These are phyloP conservation scores for Sebastiscus tertius DNA, from an alignment of 2,797 vertebrate genomes.

Conservation along the genomic window DNA sequence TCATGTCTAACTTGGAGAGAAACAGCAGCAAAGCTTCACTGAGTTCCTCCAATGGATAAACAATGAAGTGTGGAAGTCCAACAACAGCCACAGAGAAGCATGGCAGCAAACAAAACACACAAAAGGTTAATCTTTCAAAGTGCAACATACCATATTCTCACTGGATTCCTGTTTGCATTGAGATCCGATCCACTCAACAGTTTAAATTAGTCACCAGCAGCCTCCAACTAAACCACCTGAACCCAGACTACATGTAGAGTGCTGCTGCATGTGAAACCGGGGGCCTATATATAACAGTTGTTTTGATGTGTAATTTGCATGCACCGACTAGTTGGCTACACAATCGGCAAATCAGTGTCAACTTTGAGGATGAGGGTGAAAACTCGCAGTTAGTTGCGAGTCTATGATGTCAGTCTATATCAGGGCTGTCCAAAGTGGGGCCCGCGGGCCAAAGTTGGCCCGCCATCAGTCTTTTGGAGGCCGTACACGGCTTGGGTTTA, in stretches of 20 bases:
- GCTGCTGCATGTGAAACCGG: not conserved
- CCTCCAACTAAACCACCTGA: not conserved
- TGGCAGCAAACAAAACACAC: not conserved
- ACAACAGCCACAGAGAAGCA: not conserved
- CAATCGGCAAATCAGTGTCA: slow-evolving; percentile 52
- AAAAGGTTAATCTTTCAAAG: not conserved
- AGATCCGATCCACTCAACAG: slow-evolving; percentile 6
- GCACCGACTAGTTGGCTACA: slow-evolving; percentile 18
- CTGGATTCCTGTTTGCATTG: slow-evolving; percentile 21
- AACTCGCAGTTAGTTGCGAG: slow-evolving; percentile 48
- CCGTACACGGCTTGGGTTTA: too few relatives aligned
- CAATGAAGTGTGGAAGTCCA: not conserved
- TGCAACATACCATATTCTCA: slow-evolving; percentile 59
- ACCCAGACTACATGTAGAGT: not conserved
- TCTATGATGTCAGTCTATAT: slow-evolving; percentile 30
- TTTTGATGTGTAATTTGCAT: slow-evolving; percentile 55
- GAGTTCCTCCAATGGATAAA: not conserved
- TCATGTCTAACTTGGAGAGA: not conserved
- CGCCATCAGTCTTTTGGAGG: too few relatives aligned
- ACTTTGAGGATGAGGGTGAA: slow-evolving; percentile 38
- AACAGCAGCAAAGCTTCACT: not conserved
- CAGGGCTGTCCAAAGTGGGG: too few relatives aligned
- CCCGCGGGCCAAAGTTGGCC: too few relatives aligned
- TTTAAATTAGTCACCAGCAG: not conserved
- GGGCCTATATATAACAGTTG: not conserved